Evolutionary conservation across 35 echinoderm and acorn worm genomes (phyloP).

Genomic region (Hemicentrotus pulcherrimus): DNA sequence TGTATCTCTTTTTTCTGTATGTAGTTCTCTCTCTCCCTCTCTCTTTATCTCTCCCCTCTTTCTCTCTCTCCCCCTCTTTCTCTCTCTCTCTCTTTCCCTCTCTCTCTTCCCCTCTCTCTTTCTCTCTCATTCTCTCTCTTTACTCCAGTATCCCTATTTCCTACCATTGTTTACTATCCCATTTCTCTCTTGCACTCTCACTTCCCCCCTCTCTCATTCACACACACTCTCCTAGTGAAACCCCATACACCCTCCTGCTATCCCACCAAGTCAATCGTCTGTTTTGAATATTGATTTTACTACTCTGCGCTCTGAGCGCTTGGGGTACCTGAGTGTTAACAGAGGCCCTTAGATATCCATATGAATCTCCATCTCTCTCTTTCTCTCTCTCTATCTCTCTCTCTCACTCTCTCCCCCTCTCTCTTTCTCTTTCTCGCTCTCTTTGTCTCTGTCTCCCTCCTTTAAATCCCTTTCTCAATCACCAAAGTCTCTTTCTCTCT

Average conservation of each 20-base stretch:
- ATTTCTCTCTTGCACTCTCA: not conserved
- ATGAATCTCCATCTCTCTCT: not conserved
- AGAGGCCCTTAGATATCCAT: not conserved
- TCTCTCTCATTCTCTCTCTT: not conserved
- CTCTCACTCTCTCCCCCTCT: not conserved
- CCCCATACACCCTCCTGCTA: not conserved
- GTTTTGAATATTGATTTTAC: constrained; percentile 35
- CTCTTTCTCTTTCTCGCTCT: not conserved
- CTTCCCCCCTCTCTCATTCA: not conserved
- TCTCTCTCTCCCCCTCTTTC: not conserved
- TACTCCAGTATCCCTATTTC: no score
- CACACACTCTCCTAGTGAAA: not conserved
- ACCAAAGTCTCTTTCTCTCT: no score
- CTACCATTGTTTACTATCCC: not conserved
- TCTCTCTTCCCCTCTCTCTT: not conserved
- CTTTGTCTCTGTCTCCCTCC: no score
- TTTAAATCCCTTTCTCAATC: no score
- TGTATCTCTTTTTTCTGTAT: no score
- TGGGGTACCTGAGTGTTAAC: not conserved
- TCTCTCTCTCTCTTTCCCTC: not conserved
- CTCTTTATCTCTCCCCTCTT: not conserved
- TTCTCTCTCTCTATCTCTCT: not conserved
- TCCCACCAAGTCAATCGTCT: not conserved
- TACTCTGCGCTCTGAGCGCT: not conserved
- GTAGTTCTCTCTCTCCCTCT: not conserved